Conservation (phyloP, 92 coral and sea anemone genomes). For the Porites cylindrica region DNA sequence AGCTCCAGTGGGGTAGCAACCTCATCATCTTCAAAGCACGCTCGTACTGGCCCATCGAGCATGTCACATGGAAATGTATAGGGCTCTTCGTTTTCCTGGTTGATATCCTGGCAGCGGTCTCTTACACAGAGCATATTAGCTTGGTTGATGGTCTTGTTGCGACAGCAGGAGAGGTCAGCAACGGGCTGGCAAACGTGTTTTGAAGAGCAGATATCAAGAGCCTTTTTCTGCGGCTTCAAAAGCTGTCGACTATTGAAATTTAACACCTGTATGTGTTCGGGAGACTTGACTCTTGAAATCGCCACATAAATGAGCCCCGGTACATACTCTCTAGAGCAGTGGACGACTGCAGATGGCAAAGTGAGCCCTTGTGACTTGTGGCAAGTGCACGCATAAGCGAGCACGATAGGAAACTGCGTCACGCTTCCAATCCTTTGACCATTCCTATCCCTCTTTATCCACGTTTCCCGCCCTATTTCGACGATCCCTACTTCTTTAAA, state of each 20-base stretch:
- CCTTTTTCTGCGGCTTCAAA: slow-evolving; percentile 23
- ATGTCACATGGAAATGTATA: slow-evolving; percentile 25
- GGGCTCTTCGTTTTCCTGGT: background rate
- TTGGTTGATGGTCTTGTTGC: background rate
- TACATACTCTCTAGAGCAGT: slow-evolving; percentile 34
- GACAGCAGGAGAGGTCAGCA: slow-evolving; percentile 41
- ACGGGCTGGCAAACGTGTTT: background rate
- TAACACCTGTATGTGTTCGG: slow-evolving; percentile 21
- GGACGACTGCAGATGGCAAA: slow-evolving; percentile 25
- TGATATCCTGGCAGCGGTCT: slow-evolving; percentile 2
- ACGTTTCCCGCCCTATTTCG: slow-evolving; percentile 31
- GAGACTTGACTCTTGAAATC: background rate
- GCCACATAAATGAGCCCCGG: slow-evolving; percentile 13
- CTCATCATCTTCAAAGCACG: slow-evolving; percentile 26
- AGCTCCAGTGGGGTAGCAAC: slow-evolving; percentile 2
- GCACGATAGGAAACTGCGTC: no score
- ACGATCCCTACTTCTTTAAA: slow-evolving; percentile 3
- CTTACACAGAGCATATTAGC: slow-evolving; percentile 4
- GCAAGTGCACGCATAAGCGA: no score
- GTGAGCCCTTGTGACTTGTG: no score
- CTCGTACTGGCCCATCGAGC: slow-evolving; percentile 39
- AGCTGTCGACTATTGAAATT: slow-evolving; percentile 7
- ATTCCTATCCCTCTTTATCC: slow-evolving; percentile 25
- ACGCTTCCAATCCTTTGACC: background rate
- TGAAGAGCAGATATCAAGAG: slow-evolving; percentile 5